Evolutionary conservation across 1,140 invertebrate genomes (phyloP).

Genomic region (Lerema accius): DNA sequence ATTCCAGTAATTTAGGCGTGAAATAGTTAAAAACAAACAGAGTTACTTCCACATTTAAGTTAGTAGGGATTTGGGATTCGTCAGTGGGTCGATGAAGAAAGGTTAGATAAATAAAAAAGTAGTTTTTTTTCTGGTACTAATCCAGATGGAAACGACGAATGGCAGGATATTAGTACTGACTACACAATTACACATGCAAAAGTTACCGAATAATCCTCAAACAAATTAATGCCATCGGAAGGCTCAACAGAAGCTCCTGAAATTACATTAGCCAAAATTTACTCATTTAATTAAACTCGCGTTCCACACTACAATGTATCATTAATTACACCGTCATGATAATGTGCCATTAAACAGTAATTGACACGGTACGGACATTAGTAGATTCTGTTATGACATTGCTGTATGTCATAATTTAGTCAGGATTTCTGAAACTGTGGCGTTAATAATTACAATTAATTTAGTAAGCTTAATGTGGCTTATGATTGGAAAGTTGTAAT

Average conservation of each 20-base stretch:
- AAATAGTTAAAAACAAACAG: too few relatives aligned
- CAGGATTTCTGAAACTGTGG: conserved; percentile 4
- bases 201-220: too few relatives aligned
- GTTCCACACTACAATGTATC: conserved; percentile 1
- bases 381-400: conserved; percentile 18
- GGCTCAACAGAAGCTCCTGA: neutral
- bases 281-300: conserved; percentile 19
- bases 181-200: too few relatives aligned
- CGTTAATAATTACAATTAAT: conserved; percentile 6
- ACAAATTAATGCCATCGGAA: neutral
- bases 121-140: too few relatives aligned
- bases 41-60: too few relatives aligned
- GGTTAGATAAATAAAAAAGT: too few relatives aligned
- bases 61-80: too few relatives aligned
- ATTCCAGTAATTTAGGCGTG: too few relatives aligned
- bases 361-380: conserved; percentile 10
- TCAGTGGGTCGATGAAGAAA: too few relatives aligned
- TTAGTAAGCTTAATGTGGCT: conserved; percentile 4
- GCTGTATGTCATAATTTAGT: conserved; percentile 9
- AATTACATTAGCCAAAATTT: neutral
- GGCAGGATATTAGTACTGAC: too few relatives aligned
- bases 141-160: too few relatives aligned
- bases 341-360: conserved; percentile 11
- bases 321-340: conserved; percentile 11
- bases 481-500: neutral